phyloP scores from a whole-genome alignment of 1,140 invertebrate species.

The Sipha flava region DNA sequence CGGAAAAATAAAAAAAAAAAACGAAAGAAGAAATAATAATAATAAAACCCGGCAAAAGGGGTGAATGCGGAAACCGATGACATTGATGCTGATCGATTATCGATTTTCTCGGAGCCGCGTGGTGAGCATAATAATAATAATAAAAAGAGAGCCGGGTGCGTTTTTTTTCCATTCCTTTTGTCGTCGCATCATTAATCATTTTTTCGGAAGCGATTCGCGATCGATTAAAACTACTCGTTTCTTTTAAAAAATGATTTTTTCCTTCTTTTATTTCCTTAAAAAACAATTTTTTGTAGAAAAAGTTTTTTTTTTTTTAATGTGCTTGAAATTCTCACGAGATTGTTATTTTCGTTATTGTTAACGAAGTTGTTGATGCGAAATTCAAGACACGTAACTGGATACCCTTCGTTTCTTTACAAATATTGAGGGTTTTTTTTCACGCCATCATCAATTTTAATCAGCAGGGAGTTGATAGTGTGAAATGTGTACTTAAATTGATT shows the following conservation, averaged over 20 bases:
- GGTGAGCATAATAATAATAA: background rate
- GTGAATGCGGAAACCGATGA: conserved; percentile 30
- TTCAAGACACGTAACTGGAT: conserved; percentile 30
- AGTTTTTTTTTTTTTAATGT: conserved; percentile 14
- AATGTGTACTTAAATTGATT: conserved; percentile 27
- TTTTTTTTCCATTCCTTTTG: background rate
- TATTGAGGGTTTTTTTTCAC: conserved; percentile 25
- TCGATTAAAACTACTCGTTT: conserved; percentile 30
- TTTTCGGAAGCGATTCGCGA: conserved; percentile 29
- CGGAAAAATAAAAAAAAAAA: background rate
- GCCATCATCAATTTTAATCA: conserved; percentile 32
- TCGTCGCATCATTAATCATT: conserved; percentile 30
- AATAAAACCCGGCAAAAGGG: background rate
- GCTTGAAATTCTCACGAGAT: conserved; percentile 30
- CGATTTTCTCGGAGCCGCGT: conserved; percentile 2
- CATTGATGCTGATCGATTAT: conserved; percentile 30
- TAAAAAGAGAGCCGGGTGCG: background rate
- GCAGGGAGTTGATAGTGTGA: conserved; percentile 9
- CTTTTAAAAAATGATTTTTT: conserved; percentile 25
- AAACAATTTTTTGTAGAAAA: conserved; percentile 10
- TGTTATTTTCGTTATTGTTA: conserved; percentile 27
- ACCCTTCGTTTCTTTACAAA: conserved; percentile 30
- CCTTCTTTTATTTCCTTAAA: conserved; percentile 29
- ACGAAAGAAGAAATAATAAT: background rate
- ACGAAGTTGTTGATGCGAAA: conserved; percentile 33